phyloP scores from a whole-genome alignment of 2,797 vertebrate genomes.

The Spinibarbus caldwelli region DNA sequence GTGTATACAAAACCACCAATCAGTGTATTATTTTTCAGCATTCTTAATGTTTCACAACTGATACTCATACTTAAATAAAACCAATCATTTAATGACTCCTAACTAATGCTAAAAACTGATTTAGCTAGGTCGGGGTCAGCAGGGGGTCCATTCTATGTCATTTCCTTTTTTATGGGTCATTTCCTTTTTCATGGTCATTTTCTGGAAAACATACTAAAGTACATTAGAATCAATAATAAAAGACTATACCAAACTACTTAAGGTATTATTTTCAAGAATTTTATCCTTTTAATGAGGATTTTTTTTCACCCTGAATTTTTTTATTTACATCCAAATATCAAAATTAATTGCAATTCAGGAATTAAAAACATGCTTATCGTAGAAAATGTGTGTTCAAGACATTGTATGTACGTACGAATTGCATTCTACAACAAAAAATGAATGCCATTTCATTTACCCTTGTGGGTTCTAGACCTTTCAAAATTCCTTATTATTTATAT shows the following conservation, averaged over 20 bases:
- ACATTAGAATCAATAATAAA: neutral
- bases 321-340: neutral
- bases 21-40: neutral
- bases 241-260: neutral
- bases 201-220: neutral
- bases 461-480: neutral
- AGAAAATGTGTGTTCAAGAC: neutral
- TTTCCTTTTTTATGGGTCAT: no score
- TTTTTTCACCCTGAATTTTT: neutral
- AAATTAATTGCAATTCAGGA: neutral
- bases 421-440: neutral
- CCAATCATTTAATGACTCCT: neutral
- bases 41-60: neutral
- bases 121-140: neutral
- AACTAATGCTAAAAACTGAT: neutral
- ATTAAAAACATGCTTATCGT: neutral
- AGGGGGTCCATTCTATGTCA: neutral
- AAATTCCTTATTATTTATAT: neutral
- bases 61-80: neutral
- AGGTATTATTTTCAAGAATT: neutral
- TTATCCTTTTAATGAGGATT: neutral
- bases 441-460: neutral
- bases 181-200: neutral
- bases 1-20: constrained; percentile 22
- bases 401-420: neutral